Percentiles rank a stretch among this genome's conserved stretches.
phyloP scores from a whole-genome alignment of 2,888 invertebrate species.

The Eupithecia pulchellata region DNA sequence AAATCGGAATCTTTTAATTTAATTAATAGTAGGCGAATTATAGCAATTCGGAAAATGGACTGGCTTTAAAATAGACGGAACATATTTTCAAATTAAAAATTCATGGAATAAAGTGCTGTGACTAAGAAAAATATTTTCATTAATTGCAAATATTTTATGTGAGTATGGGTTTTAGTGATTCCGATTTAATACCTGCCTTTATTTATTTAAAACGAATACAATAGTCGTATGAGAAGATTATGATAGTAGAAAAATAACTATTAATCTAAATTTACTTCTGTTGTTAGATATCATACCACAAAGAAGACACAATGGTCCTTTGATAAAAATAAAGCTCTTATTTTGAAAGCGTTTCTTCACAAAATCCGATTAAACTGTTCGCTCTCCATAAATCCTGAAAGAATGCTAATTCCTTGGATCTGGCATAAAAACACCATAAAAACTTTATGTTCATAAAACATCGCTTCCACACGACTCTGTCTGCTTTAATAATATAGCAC shows the following conservation, averaged over 20 bases:
- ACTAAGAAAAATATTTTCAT: too few relatives aligned
- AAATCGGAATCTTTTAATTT: not conserved
- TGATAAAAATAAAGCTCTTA: not conserved
- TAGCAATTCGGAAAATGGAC: not conserved
- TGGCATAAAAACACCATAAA: slow-evolving; percentile 29
- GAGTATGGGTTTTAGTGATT: too few relatives aligned
- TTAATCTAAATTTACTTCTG: not conserved
- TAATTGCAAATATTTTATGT: too few relatives aligned
- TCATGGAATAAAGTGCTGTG: too few relatives aligned
- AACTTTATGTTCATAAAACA: slow-evolving; percentile 11
- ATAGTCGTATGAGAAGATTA: too few relatives aligned
- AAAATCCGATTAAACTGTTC: not conserved
- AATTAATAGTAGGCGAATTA: not conserved
- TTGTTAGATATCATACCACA: not conserved
- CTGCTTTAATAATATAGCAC: slow-evolving; percentile 1
- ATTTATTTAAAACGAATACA: too few relatives aligned
- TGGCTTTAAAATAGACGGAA: not conserved
- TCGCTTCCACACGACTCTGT: slow-evolving; percentile 12
- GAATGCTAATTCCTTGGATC: slow-evolving; percentile 8
- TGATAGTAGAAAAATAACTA: not conserved
- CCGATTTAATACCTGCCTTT: too few relatives aligned
- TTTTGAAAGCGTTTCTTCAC: not conserved
- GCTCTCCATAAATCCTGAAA: slow-evolving; percentile 1
- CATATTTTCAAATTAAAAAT: not conserved
- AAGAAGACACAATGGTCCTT: not conserved